These are phyloP conservation scores for Lepidurus arcticus DNA, from an alignment of 1,140 invertebrate genomes.

Conservation along the genomic window DNA sequence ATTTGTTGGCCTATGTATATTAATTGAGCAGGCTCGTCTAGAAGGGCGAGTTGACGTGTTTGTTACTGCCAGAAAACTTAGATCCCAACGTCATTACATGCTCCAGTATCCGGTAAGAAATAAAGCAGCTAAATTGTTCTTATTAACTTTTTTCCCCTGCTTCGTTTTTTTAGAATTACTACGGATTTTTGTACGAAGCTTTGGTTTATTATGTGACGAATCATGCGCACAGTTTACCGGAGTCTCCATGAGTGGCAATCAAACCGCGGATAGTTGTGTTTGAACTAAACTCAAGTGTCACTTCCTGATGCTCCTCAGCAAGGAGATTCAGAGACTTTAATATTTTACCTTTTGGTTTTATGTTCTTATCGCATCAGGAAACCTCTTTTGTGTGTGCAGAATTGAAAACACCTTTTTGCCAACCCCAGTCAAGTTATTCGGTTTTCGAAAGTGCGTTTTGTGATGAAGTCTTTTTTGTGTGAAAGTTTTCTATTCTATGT, in stretches of 20 bases:
- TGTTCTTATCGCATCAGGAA: too few species aligned
- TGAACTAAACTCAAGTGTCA: neutral
- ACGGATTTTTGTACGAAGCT: constrained; percentile 32
- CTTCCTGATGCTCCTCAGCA: too few species aligned
- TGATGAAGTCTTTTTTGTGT: constrained; percentile 1
- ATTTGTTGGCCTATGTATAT: constrained; percentile 77
- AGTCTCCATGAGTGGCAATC: constrained; percentile 10
- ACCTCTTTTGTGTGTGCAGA: too few species aligned
- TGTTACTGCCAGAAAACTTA: constrained; percentile 70
- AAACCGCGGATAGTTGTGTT: neutral
- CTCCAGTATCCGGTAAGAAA: constrained; percentile 50
- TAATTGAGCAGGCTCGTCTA: constrained; percentile 71
- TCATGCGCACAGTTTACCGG: constrained; percentile 10
- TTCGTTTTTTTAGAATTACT: neutral
- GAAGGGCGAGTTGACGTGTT: constrained; percentile 81
- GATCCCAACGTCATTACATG: constrained; percentile 73
- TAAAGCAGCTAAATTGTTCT: constrained; percentile 38
- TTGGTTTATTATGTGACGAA: constrained; percentile 31
- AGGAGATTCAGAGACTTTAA: too few species aligned
- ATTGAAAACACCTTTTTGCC: neutral
- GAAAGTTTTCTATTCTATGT: neutral
- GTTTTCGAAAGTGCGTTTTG: neutral
- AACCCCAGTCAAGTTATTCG: neutral
- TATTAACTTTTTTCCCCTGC: neutral
- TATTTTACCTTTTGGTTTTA: too few species aligned